phyloP scores from a whole-genome alignment of 2,113 vertebrate genomes.

The Mustela nigripes region DNA sequence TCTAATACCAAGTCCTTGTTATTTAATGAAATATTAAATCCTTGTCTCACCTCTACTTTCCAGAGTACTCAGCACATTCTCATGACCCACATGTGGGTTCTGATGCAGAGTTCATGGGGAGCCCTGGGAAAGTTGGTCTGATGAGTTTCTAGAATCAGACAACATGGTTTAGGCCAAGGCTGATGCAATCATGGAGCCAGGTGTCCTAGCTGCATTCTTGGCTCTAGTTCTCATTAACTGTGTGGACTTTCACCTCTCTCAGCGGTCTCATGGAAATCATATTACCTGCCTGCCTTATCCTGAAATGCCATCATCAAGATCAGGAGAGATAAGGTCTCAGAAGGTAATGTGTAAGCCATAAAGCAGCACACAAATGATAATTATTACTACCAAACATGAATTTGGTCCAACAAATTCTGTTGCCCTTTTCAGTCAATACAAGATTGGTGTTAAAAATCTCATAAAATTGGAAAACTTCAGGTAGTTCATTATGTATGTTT shows the following conservation, averaged over 20 bases:
- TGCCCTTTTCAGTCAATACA: neutral
- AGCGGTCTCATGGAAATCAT: neutral
- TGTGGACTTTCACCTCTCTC: neutral
- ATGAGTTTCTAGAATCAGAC: neutral
- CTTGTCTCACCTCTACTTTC: neutral
- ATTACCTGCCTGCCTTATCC: neutral
- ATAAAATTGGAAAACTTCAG: neutral
- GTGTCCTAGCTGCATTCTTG: neutral
- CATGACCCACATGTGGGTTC: fast-evolving
- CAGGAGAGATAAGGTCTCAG: neutral
- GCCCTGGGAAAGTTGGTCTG: neutral
- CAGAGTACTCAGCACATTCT: neutral
- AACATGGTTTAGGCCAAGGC: neutral
- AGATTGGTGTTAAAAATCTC: neutral
- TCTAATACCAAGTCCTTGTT: neutral
- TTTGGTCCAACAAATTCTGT: neutral
- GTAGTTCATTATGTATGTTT: neutral
- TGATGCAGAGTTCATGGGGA: neutral
- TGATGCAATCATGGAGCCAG: neutral
- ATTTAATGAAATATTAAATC: neutral
- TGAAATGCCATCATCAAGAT: slow-evolving; percentile 11
- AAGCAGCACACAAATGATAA: neutral
- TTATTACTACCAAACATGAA: neutral
- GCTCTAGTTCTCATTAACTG: neutral
- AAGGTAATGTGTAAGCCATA: neutral